These are phyloP conservation scores for Drosophila ironensis DNA, from an alignment of 1,140 invertebrate species.

Conservation along the genomic window DNA sequence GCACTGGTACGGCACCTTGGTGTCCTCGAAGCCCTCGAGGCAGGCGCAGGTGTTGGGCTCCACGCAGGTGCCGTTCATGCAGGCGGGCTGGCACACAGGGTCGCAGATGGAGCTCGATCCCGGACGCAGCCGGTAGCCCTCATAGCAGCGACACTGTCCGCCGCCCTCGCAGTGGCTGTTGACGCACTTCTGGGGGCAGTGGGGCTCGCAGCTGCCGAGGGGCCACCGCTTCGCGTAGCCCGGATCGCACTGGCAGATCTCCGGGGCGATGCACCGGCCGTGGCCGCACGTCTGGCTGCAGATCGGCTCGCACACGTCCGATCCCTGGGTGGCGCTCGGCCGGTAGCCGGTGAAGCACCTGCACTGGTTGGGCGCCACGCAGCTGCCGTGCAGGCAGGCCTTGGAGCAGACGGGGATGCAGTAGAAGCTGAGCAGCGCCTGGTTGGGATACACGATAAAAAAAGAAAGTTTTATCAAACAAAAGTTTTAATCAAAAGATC, in stretches of 20 bases:
- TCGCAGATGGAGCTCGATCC: slow-evolving; percentile 78
- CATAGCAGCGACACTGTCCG: slow-evolving; percentile 70
- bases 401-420: slow-evolving; percentile 82
- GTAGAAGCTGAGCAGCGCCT: slow-evolving; percentile 58
- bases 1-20: slow-evolving; percentile 54
- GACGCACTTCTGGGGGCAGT: slow-evolving; percentile 74
- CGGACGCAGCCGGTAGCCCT: slow-evolving; percentile 52
- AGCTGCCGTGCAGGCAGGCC: slow-evolving; percentile 74
- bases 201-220: slow-evolving; percentile 75
- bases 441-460: background rate
- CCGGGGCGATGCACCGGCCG: slow-evolving; percentile 68
- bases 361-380: slow-evolving; percentile 67
- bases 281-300: slow-evolving; percentile 58
- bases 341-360: slow-evolving; percentile 68
- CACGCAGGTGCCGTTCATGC: slow-evolving; percentile 83
- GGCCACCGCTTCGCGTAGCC: slow-evolving; percentile 74
- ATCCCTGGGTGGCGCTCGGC: slow-evolving; percentile 67
- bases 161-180: slow-evolving; percentile 66
- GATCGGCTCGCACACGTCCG: slow-evolving; percentile 63
- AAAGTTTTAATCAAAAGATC: too few species aligned
- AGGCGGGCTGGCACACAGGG: slow-evolving; percentile 81
- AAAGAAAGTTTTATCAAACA: background rate
- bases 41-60: slow-evolving; percentile 81
- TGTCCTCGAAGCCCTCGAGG: slow-evolving; percentile 66
- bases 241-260: slow-evolving; percentile 58